A percentile compares a stretch with the other conserved stretches of the same genome.
Conservation (phyloP, 2,797 vertebrate species). For the Anas bernieri region DNA sequence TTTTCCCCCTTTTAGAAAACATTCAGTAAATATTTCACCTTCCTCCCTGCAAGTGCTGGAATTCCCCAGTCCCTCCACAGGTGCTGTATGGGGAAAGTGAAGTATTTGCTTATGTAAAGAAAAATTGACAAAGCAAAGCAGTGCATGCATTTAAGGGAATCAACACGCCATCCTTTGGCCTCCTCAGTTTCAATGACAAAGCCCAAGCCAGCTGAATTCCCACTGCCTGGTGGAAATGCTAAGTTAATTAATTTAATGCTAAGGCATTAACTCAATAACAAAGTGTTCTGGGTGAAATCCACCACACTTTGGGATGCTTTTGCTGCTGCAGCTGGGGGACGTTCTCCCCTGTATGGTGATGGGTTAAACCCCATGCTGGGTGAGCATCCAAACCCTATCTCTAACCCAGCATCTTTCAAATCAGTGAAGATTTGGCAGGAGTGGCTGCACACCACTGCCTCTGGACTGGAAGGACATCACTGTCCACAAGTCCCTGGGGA, state of each 20-base stretch:
- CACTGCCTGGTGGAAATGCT: background rate
- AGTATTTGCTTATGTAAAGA: background rate
- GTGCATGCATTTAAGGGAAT: background rate
- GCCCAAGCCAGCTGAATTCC: background rate
- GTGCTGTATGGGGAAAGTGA: background rate
- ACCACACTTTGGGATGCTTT: too few species aligned
- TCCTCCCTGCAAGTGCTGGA: background rate
- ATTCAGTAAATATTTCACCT: background rate
- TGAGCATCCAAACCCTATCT: background rate
- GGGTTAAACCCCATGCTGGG: accelerated
- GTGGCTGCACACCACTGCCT: background rate
- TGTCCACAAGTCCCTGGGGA: background rate
- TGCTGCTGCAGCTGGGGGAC: background rate
- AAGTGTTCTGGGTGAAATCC: too few species aligned
- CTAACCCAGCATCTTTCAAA: background rate
- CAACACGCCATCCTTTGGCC: too few species aligned
- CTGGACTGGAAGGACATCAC: background rate
- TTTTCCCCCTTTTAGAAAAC: background rate
- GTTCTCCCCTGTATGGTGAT: accelerated
- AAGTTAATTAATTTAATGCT: background rate
- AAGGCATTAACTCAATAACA: background rate
- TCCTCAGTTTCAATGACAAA: background rate
- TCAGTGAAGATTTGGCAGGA: background rate
- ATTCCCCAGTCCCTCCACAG: background rate
- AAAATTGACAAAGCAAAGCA: background rate